A percentile compares a stretch with the other conserved stretches of the same genome.
Conservation (phyloP, 2,888 invertebrate species). For the Cecidostiba fungosa region DNA sequence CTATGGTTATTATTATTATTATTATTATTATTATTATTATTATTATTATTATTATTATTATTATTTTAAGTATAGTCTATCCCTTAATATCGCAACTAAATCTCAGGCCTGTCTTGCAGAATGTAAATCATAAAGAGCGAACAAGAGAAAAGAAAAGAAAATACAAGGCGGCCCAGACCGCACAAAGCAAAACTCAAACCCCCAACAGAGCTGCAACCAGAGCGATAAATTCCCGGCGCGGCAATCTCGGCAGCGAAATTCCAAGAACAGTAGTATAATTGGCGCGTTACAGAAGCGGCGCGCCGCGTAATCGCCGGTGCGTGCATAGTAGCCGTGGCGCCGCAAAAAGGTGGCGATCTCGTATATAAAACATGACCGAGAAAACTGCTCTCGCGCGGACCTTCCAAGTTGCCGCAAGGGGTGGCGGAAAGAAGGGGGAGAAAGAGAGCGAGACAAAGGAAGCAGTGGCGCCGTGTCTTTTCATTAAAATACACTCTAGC, state of each 20-base stretch:
- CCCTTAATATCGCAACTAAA: not conserved
- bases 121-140: conserved; percentile 1
- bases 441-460: not conserved
- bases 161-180: not conserved
- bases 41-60: not conserved
- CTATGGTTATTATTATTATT: not conserved
- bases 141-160: not conserved
- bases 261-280: conserved; percentile 19
- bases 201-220: not conserved
- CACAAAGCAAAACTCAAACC: not conserved
- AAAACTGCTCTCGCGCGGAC: not conserved
- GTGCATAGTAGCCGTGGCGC: not conserved
- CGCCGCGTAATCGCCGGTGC: conserved; percentile 16
- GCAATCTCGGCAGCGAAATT: conserved; percentile 20
- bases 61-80: not conserved
- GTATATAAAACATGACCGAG: not conserved
- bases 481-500: conserved; percentile 19
- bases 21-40: not conserved
- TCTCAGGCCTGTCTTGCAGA: not conserved
- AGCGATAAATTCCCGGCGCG: not conserved
- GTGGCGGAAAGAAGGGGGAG: not conserved
- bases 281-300: conserved; percentile 6
- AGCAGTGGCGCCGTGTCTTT: not conserved
- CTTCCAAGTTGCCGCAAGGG: not conserved
- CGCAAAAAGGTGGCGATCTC: conserved; percentile 10